Evolutionary conservation across 2,113 vertebrate species (phyloP), one percentile per base, ranked within the genome.

Genomic region (Pomatostomus ruficeps): DNA sequence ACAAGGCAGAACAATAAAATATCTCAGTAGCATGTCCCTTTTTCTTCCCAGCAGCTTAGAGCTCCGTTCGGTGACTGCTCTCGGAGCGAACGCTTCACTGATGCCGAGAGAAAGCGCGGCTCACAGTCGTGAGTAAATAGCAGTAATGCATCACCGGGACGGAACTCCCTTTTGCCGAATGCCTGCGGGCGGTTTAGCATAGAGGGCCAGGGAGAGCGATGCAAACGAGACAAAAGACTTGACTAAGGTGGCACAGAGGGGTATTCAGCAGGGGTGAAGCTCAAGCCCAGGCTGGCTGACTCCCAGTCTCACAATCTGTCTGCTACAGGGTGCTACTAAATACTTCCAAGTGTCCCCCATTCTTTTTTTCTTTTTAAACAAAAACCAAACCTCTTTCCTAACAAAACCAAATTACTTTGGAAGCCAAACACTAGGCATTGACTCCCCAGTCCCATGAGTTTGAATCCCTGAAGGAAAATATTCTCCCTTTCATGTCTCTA

Each of bases 401-500:
- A 82, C 12, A 76, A 88, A 90, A 73, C 2, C 36, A 54, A 88
- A 58, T 48, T 10, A 12, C 33, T 79, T 63, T 55, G 62, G 43
- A 89, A 26, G 67, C 62, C 62, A 85, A 76, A 66, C 66, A 71
- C 31, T 43, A 74, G 36, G n/a, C 55, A 85, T 70, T 76, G 75
- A 71, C 8, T 88, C 35, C 12, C 28, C 46, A 75, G 25, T 15
- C 46, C 33, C 55, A 33, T 15, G 75, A 85, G 46, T 28, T 13
- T 66, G 81, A 73, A 89, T 55, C 63, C 78, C n/a, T 62, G 87
- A 89, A 80, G 89, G 54, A 67, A 85, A 81, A 85, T 59, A 62
- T 31, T 73, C 40, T 58, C 66, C 26, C 73, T 94, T 95, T 95
- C 71, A 76, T 88, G 71, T 80, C 81, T 73, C 40, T n/a, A 89